Evolutionary conservation across 2,888 invertebrate genomes (phyloP), one percentile per base, ranked within the genome.

Genomic region (Drosophila niveifrons): DNA sequence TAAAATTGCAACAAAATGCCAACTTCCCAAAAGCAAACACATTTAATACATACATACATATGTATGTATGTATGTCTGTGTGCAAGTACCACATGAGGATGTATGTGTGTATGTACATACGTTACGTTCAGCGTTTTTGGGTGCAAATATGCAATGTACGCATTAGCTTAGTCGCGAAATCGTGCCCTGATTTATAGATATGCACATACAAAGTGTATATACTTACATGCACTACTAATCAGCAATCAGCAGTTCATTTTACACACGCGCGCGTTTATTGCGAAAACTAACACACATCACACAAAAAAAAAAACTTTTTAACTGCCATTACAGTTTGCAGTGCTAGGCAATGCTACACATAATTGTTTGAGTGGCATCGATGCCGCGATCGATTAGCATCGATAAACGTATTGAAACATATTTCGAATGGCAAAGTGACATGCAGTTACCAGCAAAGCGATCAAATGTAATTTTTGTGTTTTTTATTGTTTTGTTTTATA

Each of bases 1-100:
- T 81, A 78, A 66, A 77, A 68, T 67, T 51, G 64, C 50, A 64
- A 50, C 34, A 66, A 58, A 28, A 52, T 13, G 18, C 13, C 23
- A 39, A 6, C 3, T 10, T 0, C 15, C 15, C 44, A 51, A 57
- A 41, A 56, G 58, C 43, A 65, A 65, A 65, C 58, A 65, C 50
- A 58, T 65, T 59, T 65, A 4, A 23, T 23, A 23, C 23, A 23
- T 18, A 18, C 18, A 18, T 18, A 3, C 23, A 23, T 23, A 23
- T 4, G 18, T 4, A 23, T n/a, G n/a, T n/a, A n/a, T n/a, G n/a
- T n/a, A n/a, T n/a, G n/a, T n/a, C n/a, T n/a, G n/a, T n/a, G n/a
- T n/a, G n/a, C n/a, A n/a, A n/a, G n/a, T n/a, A n/a, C n/a, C 3
- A 18, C 18, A 23, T 23, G 18, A 23, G 18, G 18, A 23, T 23